Conservation (phyloP, 2,113 vertebrate genomes). For the Triplophysa siluroides region DNA sequence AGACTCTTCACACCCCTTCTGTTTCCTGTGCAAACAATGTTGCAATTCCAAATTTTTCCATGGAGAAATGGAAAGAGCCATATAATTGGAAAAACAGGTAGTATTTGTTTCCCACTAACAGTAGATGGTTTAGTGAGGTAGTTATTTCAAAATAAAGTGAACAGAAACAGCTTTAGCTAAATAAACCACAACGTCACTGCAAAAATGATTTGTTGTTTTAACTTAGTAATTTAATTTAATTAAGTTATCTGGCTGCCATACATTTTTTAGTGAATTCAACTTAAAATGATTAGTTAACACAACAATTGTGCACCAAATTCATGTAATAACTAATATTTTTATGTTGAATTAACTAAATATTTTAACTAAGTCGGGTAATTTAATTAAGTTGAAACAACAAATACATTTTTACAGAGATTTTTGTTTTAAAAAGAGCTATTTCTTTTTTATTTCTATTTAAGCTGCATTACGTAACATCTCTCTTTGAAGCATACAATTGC, state of each 20-base stretch:
- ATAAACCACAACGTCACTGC: not conserved
- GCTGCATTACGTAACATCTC: no score
- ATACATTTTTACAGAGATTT: not conserved
- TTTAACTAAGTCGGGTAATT: no score
- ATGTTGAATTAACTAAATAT: not conserved
- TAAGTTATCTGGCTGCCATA: no score
- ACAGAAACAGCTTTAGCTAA: not conserved
- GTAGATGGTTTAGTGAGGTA: not conserved
- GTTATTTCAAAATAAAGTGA: not conserved
- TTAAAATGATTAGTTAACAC: no score
- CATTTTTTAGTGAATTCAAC: no score
- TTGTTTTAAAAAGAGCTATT: not conserved
- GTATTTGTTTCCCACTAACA: not conserved
- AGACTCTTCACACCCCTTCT: conserved; percentile 23
- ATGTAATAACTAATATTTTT: no score
- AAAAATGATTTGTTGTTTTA: no score
- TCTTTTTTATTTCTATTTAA: no score
- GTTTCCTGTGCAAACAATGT: conserved; percentile 24
- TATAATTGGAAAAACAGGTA: not conserved
- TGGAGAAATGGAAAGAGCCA: not conserved
- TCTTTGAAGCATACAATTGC: no score
- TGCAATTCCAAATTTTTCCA: conserved; percentile 18
- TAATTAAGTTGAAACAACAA: not conserved
- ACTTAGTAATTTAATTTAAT: no score
- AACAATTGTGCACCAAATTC: no score